Conservation (phyloP, 2,797 vertebrate genomes). For the Helicolenus hilgendorfi region DNA sequence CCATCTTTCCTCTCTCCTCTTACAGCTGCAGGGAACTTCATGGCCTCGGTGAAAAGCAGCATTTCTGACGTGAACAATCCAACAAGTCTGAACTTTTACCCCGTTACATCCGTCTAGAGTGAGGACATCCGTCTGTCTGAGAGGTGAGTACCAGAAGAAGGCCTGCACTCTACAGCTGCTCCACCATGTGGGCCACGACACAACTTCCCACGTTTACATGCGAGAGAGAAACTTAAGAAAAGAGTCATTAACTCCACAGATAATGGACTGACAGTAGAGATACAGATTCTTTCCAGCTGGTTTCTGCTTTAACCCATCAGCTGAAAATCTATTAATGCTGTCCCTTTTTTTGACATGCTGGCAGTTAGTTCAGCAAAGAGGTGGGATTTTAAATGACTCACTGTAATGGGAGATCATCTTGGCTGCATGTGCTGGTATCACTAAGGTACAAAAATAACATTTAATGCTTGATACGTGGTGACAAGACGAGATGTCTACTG, state of each 20-base stretch:
- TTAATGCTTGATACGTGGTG: not conserved
- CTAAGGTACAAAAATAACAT: conserved; percentile 2
- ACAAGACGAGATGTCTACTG: not conserved
- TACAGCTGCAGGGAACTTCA: conserved; percentile 1
- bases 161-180: not conserved
- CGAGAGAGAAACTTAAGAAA: not conserved
- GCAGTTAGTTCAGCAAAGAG: not conserved
- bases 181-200: not conserved
- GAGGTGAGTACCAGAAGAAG: conserved; percentile 58
- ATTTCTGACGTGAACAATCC: conserved; percentile 2
- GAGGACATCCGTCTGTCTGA: conserved; percentile 20
- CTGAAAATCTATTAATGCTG: not conserved
- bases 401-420: conserved; percentile 43
- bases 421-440: not conserved
- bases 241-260: not conserved
- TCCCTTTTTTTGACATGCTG: conserved; percentile 18
- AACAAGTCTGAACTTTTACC: not conserved
- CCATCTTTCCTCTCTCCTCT: conserved; percentile 8
- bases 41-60: not conserved
- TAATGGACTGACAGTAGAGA: not conserved
- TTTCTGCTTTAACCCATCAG: not conserved
- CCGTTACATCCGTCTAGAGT: not conserved
- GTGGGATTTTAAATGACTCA: conserved; percentile 38
- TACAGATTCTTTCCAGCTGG: not conserved
- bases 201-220: not conserved